Percentiles rank a stretch among this genome's conserved stretches.
Conservation (phyloP, 2,113 vertebrate species). For the Lagenorhynchus albirostris region DNA sequence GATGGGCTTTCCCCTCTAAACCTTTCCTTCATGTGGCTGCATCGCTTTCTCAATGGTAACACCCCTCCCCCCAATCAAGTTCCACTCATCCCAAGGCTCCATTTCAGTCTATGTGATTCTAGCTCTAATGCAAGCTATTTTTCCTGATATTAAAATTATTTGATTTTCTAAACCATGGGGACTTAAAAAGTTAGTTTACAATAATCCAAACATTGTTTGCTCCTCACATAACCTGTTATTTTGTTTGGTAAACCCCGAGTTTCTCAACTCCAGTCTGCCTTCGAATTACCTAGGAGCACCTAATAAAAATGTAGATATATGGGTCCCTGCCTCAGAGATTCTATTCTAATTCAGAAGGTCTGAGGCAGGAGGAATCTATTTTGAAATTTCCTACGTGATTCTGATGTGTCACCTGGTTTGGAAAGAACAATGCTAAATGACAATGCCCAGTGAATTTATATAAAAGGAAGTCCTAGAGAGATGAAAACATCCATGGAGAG, state of each 20-base stretch:
- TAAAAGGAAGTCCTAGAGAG: neutral
- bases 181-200: neutral
- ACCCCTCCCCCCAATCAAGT: neutral
- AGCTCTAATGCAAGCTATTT: neutral
- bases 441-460: neutral
- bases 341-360: neutral
- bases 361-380: neutral
- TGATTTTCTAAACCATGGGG: neutral
- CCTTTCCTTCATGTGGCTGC: neutral
- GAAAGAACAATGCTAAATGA: neutral
- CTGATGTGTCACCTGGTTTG: neutral
- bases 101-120: neutral
- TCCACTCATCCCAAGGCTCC: neutral
- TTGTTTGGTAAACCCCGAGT: neutral
- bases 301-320: neutral
- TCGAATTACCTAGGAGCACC: neutral
- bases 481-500: neutral
- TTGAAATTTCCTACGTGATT: neutral
- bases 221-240: neutral
- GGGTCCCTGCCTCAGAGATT: neutral
- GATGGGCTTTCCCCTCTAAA: neutral
- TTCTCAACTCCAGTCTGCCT: neutral
- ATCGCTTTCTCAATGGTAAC: neutral
- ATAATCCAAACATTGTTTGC: neutral
- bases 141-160: neutral